phyloP scores from a whole-genome alignment of 2,113 vertebrate species.

The Phaetusa simplex region DNA sequence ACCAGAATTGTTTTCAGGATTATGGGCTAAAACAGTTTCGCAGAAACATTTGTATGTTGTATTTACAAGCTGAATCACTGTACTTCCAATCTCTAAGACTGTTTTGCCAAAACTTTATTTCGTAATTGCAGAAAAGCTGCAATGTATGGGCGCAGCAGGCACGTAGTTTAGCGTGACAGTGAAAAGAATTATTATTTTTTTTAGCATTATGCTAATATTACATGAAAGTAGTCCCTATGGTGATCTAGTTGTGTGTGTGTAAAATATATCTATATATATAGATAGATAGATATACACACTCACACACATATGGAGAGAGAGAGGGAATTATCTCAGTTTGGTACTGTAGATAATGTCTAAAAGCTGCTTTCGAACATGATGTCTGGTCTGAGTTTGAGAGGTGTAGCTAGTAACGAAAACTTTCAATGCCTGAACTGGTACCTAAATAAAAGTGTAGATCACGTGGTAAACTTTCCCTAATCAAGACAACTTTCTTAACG shows the following conservation, averaged over 20 bases:
- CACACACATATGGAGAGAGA: background rate
- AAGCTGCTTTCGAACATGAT: background rate
- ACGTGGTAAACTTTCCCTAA: background rate
- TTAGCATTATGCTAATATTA: background rate
- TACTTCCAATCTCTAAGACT: background rate
- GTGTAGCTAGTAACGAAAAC: background rate
- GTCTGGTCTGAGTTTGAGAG: background rate
- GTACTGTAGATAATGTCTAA: background rate
- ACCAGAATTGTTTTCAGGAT: background rate
- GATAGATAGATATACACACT: too few species aligned
- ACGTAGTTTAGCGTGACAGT: fast-evolving
- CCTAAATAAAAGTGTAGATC: background rate
- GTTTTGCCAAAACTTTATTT: background rate
- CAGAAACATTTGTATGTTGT: background rate
- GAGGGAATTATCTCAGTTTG: background rate
- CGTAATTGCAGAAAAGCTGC: background rate
- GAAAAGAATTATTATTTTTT: background rate
- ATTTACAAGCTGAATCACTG: background rate
- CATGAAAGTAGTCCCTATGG: background rate
- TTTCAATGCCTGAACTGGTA: background rate
- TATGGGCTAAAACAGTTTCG: background rate
- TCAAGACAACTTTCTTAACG: background rate
- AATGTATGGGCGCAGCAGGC: fast-evolving
- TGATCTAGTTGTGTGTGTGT: background rate
- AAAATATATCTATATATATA: background rate